phyloP scores from a whole-genome alignment of 2,797 vertebrate species.

The Peromyscus nudipes region DNA sequence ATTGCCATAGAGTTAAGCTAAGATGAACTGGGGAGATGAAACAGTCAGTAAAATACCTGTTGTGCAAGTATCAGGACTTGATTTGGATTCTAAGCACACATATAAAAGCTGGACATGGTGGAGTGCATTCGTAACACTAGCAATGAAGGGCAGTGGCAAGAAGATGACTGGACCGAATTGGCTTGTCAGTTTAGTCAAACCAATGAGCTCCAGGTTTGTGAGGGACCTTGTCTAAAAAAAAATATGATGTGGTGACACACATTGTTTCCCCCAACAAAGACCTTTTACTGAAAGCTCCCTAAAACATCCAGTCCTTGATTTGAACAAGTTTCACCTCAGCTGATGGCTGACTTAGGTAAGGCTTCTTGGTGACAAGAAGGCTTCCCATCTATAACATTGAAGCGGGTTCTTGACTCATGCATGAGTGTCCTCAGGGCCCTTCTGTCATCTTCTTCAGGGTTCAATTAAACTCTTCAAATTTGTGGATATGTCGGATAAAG shows the following conservation, averaged over 20 bases:
- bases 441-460: conserved; percentile 92
- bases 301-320: conserved; percentile 30
- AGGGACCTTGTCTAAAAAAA: background rate
- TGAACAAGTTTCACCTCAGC: background rate
- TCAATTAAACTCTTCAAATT: conserved; percentile 95
- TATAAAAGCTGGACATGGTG: background rate
- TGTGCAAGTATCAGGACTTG: background rate
- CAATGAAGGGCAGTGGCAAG: background rate
- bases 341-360: background rate
- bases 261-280: conserved; percentile 83
- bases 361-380: background rate
- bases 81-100: background rate
- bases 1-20: background rate
- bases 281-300: conserved; percentile 64
- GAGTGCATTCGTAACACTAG: background rate
- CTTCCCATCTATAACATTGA: background rate
- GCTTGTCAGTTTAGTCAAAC: background rate
- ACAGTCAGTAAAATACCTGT: background rate
- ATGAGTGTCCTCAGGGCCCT: conserved; percentile 84
- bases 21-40: background rate
- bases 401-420: background rate
- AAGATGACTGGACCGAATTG: no score
- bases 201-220: background rate
- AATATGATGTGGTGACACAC: background rate
- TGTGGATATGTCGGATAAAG: conserved; percentile 99